A percentile compares a stretch with the other conserved stretches of the same genome.
phyloP scores from a whole-genome alignment of 2,888 invertebrate species.

The Graphium colonna region DNA sequence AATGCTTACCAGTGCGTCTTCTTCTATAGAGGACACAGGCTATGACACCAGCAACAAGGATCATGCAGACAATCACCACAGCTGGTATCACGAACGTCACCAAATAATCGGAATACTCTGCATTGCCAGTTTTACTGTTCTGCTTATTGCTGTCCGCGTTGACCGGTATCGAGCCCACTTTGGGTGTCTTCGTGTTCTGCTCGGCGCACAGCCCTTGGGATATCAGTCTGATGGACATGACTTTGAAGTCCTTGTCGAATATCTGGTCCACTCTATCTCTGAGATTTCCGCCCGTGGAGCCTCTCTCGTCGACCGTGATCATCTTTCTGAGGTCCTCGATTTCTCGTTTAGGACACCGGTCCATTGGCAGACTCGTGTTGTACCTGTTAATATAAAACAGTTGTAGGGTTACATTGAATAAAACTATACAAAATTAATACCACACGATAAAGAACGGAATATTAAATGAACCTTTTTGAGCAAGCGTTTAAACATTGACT shows the following conservation, averaged over 20 bases:
- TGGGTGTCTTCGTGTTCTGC: slow-evolving; percentile 60
- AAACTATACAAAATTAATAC: neutral
- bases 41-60: slow-evolving; percentile 91
- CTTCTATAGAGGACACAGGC: slow-evolving; percentile 93
- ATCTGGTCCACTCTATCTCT: slow-evolving; percentile 81
- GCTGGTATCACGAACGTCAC: slow-evolving; percentile 94
- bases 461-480: too few relatives aligned
- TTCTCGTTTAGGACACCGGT: slow-evolving; percentile 88
- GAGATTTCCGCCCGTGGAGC: slow-evolving; percentile 51
- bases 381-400: slow-evolving; percentile 60
- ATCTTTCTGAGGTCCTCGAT: slow-evolving; percentile 86
- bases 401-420: neutral
- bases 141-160: slow-evolving; percentile 47
- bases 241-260: slow-evolving; percentile 86
- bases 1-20: slow-evolving; percentile 90
- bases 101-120: slow-evolving; percentile 78
- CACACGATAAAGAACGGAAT: neutral
- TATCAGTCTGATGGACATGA: slow-evolving; percentile 82
- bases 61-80: slow-evolving; percentile 92
- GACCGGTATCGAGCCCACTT: slow-evolving; percentile 38
- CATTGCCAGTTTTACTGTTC: slow-evolving; percentile 47
- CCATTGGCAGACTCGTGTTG: slow-evolving; percentile 88
- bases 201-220: slow-evolving; percentile 81
- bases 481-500: too few relatives aligned
- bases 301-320: slow-evolving; percentile 83